Evolutionary conservation across 2,797 vertebrate genomes (phyloP).

Genomic region (Brotogeris chrysoptera): DNA sequence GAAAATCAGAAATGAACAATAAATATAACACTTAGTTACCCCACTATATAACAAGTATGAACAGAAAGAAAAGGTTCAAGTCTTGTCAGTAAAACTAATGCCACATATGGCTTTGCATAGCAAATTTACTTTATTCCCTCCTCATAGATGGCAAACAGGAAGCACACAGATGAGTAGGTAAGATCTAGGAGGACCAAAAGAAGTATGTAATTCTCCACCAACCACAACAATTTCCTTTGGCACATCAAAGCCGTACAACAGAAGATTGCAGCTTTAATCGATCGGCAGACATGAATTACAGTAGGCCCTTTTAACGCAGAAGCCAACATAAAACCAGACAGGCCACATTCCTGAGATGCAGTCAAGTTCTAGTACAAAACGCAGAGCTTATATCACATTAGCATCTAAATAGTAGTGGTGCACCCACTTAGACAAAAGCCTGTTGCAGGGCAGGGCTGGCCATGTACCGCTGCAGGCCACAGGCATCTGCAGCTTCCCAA

Average conservation of each 20-base stretch:
- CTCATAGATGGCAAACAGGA: background rate
- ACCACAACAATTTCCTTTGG: background rate
- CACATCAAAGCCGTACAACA: background rate
- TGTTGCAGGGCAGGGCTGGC: background rate
- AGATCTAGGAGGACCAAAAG: background rate
- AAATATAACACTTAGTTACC: background rate
- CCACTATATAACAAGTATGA: background rate
- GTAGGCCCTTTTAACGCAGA: background rate
- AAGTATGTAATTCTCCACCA: background rate
- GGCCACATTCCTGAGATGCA: conserved; percentile 46
- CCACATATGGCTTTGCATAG: background rate
- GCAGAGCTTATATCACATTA: conserved; percentile 14
- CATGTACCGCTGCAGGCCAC: background rate
- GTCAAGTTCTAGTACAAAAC: conserved; percentile 60
- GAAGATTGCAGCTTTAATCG: background rate
- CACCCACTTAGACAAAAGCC: conserved; percentile 10
- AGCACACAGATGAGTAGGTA: background rate
- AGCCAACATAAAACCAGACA: conserved; percentile 49
- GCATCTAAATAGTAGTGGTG: conserved; percentile 31
- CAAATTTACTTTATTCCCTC: background rate
- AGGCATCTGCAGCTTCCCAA: background rate
- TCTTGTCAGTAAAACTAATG: background rate
- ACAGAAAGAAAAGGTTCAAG: background rate
- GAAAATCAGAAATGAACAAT: background rate
- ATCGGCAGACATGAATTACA: conserved; percentile 3